Conservation (phyloP, 1,140 invertebrate species). For the Panulirus ornatus region DNA sequence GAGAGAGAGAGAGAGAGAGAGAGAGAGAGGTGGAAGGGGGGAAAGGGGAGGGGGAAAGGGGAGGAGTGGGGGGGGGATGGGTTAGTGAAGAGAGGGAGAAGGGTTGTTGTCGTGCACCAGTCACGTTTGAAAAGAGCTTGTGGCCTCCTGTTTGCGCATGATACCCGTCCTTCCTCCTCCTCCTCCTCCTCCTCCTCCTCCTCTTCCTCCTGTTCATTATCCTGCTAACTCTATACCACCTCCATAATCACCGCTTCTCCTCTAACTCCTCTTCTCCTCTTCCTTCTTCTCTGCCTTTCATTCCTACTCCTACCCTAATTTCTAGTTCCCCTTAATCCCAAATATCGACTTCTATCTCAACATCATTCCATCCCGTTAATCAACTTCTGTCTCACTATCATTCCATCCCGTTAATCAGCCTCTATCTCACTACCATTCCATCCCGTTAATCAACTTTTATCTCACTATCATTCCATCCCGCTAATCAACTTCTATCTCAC, state of each 20-base stretch:
- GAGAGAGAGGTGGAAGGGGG: not conserved
- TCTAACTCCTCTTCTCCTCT: not conserved
- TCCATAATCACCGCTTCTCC: not conserved
- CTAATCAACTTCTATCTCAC: too few species aligned
- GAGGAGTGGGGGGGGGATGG: constrained; percentile 6
- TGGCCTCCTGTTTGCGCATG: constrained; percentile 50
- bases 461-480: too few species aligned
- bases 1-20: not conserved
- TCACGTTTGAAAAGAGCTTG: constrained; percentile 50
- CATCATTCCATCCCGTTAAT: too few species aligned
- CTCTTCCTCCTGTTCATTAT: not conserved
- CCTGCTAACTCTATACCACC: not conserved
- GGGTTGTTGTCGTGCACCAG: constrained; percentile 27
- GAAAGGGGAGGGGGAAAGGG: not conserved
- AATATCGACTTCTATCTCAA: too few species aligned
- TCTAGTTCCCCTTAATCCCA: not conserved
- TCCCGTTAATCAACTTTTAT: too few species aligned
- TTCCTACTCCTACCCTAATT: not conserved
- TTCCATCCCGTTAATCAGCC: too few species aligned
- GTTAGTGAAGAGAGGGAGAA: constrained; percentile 4
- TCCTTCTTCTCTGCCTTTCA: not conserved
- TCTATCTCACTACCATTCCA: too few species aligned
- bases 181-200: not conserved
- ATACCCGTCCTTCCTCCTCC: constrained; percentile 24
- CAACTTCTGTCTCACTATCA: too few species aligned